Conservation (phyloP, 2,888 invertebrate species). For the Subacronicta megacephala region DNA sequence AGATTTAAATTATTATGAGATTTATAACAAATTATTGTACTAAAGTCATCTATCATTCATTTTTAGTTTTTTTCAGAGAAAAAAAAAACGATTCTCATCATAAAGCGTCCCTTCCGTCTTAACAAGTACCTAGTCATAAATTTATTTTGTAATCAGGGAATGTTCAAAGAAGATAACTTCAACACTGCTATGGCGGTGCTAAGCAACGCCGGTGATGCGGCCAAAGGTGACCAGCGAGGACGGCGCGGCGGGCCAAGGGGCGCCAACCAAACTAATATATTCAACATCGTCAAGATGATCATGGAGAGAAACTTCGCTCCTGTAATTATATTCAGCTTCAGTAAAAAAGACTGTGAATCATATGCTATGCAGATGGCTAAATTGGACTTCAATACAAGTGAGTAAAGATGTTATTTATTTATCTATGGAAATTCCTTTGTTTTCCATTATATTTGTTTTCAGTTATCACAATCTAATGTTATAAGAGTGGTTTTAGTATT, state of each 20-base stretch:
- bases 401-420: constrained; percentile 50
- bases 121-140: no score
- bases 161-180: constrained; percentile 99
- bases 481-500: background rate
- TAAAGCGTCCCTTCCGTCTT: no score
- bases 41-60: no score
- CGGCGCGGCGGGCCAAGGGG: constrained; percentile 92
- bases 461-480: background rate
- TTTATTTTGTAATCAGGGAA: constrained; percentile 89
- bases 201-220: constrained; percentile 94
- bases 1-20: no score
- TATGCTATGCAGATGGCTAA: constrained; percentile 99
- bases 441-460: no score
- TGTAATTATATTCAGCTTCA: constrained; percentile 99
- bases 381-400: constrained; percentile 97
- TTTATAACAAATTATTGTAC: no score
- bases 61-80: no score
- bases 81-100: no score
- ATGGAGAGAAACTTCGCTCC: constrained; percentile 99
- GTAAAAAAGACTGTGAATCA: constrained; percentile 99
- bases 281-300: constrained; percentile 99
- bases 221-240: constrained; percentile 94
- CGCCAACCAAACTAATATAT: constrained; percentile 94
- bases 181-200: constrained; percentile 98
- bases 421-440: no score